Evolutionary conservation across 2,113 vertebrate species (phyloP).

Genomic region (Gymnarchus niloticus): DNA sequence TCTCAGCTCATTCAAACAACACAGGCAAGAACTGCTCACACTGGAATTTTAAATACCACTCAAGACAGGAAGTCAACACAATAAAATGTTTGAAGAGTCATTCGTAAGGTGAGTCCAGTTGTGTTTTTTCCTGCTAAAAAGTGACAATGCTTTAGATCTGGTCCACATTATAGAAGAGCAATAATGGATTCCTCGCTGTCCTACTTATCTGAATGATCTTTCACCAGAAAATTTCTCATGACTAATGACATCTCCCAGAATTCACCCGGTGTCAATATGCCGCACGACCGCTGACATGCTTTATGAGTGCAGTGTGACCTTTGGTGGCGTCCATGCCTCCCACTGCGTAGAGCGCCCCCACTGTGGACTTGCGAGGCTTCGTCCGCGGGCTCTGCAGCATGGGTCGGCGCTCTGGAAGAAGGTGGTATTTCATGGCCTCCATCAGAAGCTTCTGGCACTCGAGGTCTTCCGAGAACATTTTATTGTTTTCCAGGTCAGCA

Average conservation of each 20-base stretch:
- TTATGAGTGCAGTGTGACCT: conserved; percentile 57
- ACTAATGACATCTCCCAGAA: too few species aligned
- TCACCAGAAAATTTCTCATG: too few species aligned
- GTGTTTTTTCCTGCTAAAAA: neutral
- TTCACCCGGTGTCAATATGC: too few species aligned
- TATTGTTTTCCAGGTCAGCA: conserved; percentile 90
- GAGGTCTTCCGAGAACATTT: conserved; percentile 86
- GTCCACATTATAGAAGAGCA: neutral
- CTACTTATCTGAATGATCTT: neutral
- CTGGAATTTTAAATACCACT: neutral
- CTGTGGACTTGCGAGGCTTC: conserved; percentile 95
- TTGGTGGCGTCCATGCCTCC: conserved; percentile 93
- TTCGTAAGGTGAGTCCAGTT: neutral
- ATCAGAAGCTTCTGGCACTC: conserved; percentile 95
- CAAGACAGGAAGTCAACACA: neutral
- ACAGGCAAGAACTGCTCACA: neutral
- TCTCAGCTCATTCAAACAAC: neutral
- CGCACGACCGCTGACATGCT: neutral
- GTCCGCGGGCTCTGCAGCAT: conserved; percentile 95
- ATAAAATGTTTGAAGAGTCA: neutral
- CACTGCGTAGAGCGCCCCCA: conserved; percentile 89
- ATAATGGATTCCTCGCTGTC: neutral
- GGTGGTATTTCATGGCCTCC: conserved; percentile 98
- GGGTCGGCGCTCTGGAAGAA: conserved; percentile 83
- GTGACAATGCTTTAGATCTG: neutral